Evolutionary conservation across 2,888 invertebrate species (phyloP), one percentile per base, ranked within the genome.

Genomic region (Kuschelorhynchus macadamiae): DNA sequence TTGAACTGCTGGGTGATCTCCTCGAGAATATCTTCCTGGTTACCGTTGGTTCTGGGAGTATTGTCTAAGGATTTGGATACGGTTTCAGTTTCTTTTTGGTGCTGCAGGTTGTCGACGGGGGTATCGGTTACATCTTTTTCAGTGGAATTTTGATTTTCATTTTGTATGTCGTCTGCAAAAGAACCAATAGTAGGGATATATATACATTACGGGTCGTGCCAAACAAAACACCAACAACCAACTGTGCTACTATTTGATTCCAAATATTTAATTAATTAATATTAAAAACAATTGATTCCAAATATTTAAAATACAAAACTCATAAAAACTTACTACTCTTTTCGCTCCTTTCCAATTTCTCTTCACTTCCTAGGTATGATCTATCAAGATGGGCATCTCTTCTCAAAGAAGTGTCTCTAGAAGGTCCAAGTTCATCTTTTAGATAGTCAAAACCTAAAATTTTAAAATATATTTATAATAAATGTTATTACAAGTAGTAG

Each of bases 361-460:
- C 82, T 32, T 81, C 81, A 61, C 79, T 80, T 39, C 74, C 75
- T 16, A 77, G 76, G 53, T 75, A 78, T 30, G 79, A 76, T 47
- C 75, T 74, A 41, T 79, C 79, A 84, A 88, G 71, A 72, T 85
- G 83, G 83, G 89, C 78, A 83, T 89, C 91, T 69, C 91, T 84
- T 75, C 89, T 86, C 79, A 92, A 86, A 73, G 92, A 92, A 36
- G 91, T 89, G 72, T 90, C 90, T 85, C 92, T 87, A 71, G 92
- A 90, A 78, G 91, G 89, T 75, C 90, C 90, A 70, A 91, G 83
- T 83, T 92, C 91, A 74, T 91, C 93, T 76, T 92, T 92, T 67
- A 89, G 77, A 0, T 87, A 86, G 74, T 89, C 89, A 82, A 92
- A 92, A 72, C 69, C 68, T 67, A 18, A 25, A 49, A 41, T 17